phyloP scores from a whole-genome alignment of 1,140 invertebrate genomes.

The Periplaneta americana region DNA sequence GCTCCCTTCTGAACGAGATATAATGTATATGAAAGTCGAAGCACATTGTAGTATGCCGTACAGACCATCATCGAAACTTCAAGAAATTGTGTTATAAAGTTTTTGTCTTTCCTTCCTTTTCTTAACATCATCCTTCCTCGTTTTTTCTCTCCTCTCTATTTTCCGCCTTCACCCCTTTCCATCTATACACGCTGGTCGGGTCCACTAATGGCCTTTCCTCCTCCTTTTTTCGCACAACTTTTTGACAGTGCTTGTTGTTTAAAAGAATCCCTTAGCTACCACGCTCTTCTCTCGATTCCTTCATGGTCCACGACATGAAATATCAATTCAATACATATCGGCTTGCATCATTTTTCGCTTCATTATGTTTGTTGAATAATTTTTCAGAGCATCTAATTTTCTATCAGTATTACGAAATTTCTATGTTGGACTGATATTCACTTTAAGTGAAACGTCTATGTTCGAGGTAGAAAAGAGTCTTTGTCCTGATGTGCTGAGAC shows the following conservation, averaged over 20 bases:
- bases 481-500: too few relatives aligned
- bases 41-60: background rate
- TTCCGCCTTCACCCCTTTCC: background rate
- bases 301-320: background rate
- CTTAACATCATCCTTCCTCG: background rate
- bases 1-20: background rate
- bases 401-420: too few relatives aligned
- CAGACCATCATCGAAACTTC: background rate
- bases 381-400: background rate
- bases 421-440: too few relatives aligned
- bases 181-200: background rate
- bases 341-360: background rate
- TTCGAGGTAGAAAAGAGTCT: too few relatives aligned
- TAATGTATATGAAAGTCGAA: background rate
- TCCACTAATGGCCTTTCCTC: background rate
- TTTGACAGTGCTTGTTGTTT: background rate
- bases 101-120: background rate
- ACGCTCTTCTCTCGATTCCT: too few relatives aligned
- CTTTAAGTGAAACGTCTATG: too few relatives aligned
- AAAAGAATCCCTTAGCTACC: background rate
- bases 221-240: background rate
- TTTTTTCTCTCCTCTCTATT: background rate
- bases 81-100: slow-evolving; percentile 1
- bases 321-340: background rate
- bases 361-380: background rate